Base-by-base conservation (phyloP, 2,888 invertebrate species). In the Cataglyphis altisquamis region DNA sequence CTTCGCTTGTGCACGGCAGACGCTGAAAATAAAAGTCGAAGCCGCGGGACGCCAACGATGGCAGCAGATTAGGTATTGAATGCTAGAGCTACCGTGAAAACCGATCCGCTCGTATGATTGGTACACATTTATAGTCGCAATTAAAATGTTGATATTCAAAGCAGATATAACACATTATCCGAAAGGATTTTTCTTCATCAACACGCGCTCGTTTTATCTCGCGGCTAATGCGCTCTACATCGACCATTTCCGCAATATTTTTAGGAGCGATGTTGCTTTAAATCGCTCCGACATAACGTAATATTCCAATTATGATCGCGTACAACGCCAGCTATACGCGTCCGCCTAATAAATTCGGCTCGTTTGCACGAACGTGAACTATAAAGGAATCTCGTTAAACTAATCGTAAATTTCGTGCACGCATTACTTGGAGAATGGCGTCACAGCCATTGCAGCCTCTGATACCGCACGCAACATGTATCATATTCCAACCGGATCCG, bases 1-100 rank as follows among this genome's bases (percentile, higher is more conserved):
- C 90, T 90, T 85, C 87, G 90, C 81, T 90, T 87, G 73, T 77
- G 82, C 83, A 64, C 62, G 68, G 32, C 36, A 68, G 68, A 73
- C 60, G 78, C 55, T 41, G 63, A 72, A 52, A 85, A 84, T 84
- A 82, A 85, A 86, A 83, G 48, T 62, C 63, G 66, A 57, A 78
- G 57, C 52, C 74, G n/a, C 81, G 68, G 74, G 52, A 45, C 66
- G 45, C 10, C 63, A 25, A 63, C 64, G 39, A 48, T 29, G 70
- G 55, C 45, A 12, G 36, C 32, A 63, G 41, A 57, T 64, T 77
- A 55, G 63, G 62, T 73, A 73, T 78, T 73, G 66, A 57, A 39
- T 62, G 72, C 25, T n/a, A 64, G 41, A 21, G 72, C 80, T 57
- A 74, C 85, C 75, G 52, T 52, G 84, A 72, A 86, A 84, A 86